Conservation (phyloP, 2,797 vertebrate species). For the Epinephelus malabaricus region DNA sequence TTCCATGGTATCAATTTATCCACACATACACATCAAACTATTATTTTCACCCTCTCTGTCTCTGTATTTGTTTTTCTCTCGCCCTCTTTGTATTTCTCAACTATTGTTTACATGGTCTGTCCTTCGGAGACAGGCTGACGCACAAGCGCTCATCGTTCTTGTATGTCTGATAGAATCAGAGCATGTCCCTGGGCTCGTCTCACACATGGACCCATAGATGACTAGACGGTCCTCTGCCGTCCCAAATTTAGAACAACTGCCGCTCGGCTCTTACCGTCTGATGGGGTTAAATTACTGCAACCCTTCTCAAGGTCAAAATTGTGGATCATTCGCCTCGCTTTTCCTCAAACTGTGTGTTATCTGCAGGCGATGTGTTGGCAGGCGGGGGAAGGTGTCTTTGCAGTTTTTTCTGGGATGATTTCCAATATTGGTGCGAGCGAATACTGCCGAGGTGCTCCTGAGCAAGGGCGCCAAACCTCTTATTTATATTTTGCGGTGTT, state of each 20-base stretch:
- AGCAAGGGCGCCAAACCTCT: neutral
- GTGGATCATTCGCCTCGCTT: slow-evolving; percentile 38
- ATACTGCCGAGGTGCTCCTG: slow-evolving; percentile 26
- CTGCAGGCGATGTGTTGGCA: slow-evolving; percentile 42
- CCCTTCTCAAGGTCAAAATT: slow-evolving; percentile 66
- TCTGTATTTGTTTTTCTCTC: neutral
- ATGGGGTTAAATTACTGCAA: slow-evolving; percentile 71
- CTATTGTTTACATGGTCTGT: slow-evolving; percentile 32
- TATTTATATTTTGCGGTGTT: neutral
- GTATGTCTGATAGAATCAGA: slow-evolving; percentile 58
- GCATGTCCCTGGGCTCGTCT: slow-evolving; percentile 57
- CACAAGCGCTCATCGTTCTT: slow-evolving; percentile 12
- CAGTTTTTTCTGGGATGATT: slow-evolving; percentile 34
- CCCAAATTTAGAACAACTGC: slow-evolving; percentile 69
- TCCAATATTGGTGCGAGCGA: slow-evolving; percentile 25
- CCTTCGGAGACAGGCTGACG: slow-evolving; percentile 26
- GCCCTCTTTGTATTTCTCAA: slow-evolving; percentile 5
- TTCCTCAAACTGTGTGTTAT: slow-evolving; percentile 28
- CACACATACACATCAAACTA: neutral
- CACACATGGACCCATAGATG: slow-evolving; percentile 45
- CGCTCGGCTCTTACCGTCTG: slow-evolving; percentile 56
- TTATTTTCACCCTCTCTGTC: neutral
- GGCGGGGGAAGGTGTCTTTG: slow-evolving; percentile 14
- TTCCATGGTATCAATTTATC: neutral
- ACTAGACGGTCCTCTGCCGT: slow-evolving; percentile 38